Base-by-base conservation (phyloP, 2,888 invertebrate species). In the Erebia palarica region DNA sequence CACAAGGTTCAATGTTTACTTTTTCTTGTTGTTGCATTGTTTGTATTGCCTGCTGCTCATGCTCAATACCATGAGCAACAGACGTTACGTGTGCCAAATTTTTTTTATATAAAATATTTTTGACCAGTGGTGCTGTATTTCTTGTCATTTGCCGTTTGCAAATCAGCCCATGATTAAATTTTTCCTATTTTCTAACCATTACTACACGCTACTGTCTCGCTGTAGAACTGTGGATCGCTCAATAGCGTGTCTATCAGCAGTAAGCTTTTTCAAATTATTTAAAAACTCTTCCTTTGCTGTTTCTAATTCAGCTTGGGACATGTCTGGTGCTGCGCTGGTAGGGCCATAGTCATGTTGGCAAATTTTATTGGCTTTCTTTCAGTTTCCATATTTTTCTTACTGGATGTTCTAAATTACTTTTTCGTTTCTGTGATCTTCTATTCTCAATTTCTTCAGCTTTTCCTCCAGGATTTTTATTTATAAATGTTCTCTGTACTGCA, bases 71-170 rank as follows among this genome's bases (percentile, higher is more conserved):
- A 69, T 78, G 75, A 57, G 66, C 71, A 1, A 75, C 69, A 13
- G 76, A 78, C 73, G 21, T 21, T 21, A 21, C 21, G 58, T 71
- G 51, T 13, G 67, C 16, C 21, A 78, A n/a, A 69, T 61, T 75
- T 75, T 13, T 73, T 73, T 73, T 73, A 21, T 75, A 77, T 5
- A 78, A 13, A 58, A 77, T 65, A 55, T 71, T 73, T 77, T 77
- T 78, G 1, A 79, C 77, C n/a, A 76, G 63, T 7, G 71, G 27
- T 3, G 27, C 27, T 27, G 27, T 27, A 27, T 27, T 27, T 1
- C 27, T 27, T 27, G 27, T 27, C 27, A 27, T 27, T 27, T 27
- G 27, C 27, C 1, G 1, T 27, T 27, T 27, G 27, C 27, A 27
- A 47, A 71, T 59, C 10, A 10, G 18, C 3, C 67, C 67, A 64